Evolutionary conservation across 1,140 invertebrate genomes (phyloP), one percentile per base, ranked within the genome.

Genomic region (Hylaeus anthracinus): DNA sequence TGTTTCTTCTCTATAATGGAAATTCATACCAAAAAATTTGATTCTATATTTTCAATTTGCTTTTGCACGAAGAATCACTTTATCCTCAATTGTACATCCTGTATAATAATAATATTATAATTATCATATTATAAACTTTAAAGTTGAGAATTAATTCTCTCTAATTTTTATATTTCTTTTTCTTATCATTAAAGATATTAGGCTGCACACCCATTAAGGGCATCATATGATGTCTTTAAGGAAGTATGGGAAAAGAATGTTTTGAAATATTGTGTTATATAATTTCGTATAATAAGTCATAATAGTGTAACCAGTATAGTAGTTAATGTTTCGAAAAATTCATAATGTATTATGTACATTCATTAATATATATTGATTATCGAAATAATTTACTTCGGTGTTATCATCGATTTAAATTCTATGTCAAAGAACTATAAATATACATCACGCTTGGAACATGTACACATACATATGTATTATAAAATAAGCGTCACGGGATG

Each of bases 91-190:
- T 26, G 26, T 26, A 26, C 26, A 26, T 26, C 26, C 26, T 26
- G 26, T 26, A 48, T 73, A 58, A 73, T 73, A 60, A 67, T 76
- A 66, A 58, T 73, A 10, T 26, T 51, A 79, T 73, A 72, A 73
- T 72, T 15, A 45, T 15, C 4, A 5, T 9, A 43, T 74, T 75
- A 37, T 1, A 80, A 43, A 26, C 43, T 75, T 74, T n/a, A 10
- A 61, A 75, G 74, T 67, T 14, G 41, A 66, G 8, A 61, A 64
- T 65, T 37, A 61, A 4, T 43, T 67, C 45, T 51, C 43, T 60
- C 0, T 64, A 53, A 53, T 53, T 66, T 58, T 60, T 43, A 60
- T 41, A 53, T 61, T 26, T 64, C 37, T 1, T 67, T 53, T 26
- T 12, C n/a, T 12, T 14, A 15, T 56, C 39, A 12, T 26, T 48